Conservation (phyloP, 2,797 vertebrate genomes). For the Cuniculus paca region DNA sequence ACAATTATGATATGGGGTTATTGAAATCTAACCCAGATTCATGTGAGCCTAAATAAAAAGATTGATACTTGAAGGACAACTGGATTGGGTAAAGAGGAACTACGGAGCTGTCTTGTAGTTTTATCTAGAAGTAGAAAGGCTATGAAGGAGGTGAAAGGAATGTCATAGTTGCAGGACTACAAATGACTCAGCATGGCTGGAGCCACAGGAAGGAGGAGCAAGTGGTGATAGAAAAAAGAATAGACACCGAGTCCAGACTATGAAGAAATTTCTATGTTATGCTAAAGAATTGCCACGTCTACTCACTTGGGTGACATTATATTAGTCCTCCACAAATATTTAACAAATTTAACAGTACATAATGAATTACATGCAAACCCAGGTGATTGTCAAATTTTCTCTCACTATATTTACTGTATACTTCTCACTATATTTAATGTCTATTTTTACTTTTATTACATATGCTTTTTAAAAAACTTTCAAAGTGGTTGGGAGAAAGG, state of each 20-base stretch:
- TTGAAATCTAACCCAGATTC: neutral
- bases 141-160: neutral
- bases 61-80: neutral
- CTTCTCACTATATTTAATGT: neutral
- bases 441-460: neutral
- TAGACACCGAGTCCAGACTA: neutral
- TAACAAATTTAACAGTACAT: neutral
- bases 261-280: neutral
- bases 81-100: neutral
- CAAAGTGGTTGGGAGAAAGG: neutral
- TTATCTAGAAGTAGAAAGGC: neutral
- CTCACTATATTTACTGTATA: neutral
- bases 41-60: neutral
- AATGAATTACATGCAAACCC: neutral
- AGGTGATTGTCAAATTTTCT: neutral
- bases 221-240: neutral
- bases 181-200: neutral
- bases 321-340: neutral
- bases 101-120: neutral
- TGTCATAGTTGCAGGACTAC: neutral
- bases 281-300: neutral
- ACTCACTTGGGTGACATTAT: neutral
- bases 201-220: neutral
- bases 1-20: neutral
- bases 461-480: neutral